Evolutionary conservation across 1,140 invertebrate genomes (phyloP).

Genomic region (Philaenus spumarius): DNA sequence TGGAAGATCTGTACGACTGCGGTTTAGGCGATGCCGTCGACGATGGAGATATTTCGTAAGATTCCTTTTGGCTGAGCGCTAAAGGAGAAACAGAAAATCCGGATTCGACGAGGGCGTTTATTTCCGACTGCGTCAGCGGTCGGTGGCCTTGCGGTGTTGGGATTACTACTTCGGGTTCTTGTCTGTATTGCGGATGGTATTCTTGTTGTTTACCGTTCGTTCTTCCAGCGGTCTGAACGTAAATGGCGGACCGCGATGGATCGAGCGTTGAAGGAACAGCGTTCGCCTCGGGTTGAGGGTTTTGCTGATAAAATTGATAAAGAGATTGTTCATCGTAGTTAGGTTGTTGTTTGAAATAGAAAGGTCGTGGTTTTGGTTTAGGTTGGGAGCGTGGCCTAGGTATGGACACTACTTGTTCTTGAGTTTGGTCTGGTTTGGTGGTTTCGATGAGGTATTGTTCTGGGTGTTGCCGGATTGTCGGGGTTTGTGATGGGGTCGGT

Average conservation of each 20-base stretch:
- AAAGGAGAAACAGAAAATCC: constrained; percentile 41
- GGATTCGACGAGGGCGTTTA: constrained; percentile 38
- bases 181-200: neutral
- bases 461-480: neutral
- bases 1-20: neutral
- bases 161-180: neutral
- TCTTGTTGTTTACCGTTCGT: neutral
- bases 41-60: constrained; percentile 23
- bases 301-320: constrained; percentile 12
- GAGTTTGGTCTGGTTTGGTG: constrained; percentile 2
- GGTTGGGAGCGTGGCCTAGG: constrained; percentile 1
- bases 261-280: constrained; percentile 4
- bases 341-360: constrained; percentile 13
- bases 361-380: neutral
- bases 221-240: constrained; percentile 8
- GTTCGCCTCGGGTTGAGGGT: neutral
- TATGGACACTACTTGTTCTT: constrained; percentile 6
- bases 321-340: neutral
- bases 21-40: constrained; percentile 35
- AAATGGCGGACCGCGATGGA: constrained; percentile 17
- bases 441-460: constrained; percentile 20
- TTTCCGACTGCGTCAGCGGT: constrained; percentile 37
- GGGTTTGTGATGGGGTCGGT: constrained; percentile 1
- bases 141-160: constrained; percentile 15
- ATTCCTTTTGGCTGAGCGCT: constrained; percentile 15